These are phyloP conservation scores for Drosophila atroscutellata DNA, from an alignment of 2,888 invertebrate genomes.

Conservation along the genomic window DNA sequence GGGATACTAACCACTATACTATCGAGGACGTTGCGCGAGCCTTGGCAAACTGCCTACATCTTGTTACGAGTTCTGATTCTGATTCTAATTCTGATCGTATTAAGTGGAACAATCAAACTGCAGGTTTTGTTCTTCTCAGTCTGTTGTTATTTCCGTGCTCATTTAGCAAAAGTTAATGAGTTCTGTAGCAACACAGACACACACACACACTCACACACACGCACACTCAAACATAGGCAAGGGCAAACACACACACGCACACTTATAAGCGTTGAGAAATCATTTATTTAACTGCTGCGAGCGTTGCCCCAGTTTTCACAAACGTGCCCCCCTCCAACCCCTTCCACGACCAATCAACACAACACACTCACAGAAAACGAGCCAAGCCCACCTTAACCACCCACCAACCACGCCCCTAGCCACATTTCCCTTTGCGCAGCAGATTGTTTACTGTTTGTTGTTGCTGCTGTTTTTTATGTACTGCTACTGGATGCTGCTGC, in stretches of 20 bases:
- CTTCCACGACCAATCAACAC: neutral
- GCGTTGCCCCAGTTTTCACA: conserved; percentile 62
- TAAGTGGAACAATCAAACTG: conserved; percentile 33
- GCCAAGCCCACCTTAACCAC: neutral
- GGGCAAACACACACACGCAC: conserved; percentile 6
- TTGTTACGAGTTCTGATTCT: conserved; percentile 14
- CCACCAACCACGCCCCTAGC: neutral
- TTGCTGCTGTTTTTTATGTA: conserved; percentile 45
- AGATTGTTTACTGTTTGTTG: conserved; percentile 25
- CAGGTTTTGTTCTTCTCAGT: conserved; percentile 36
- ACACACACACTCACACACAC: conserved; percentile 7
- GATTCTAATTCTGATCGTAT: conserved; percentile 47
- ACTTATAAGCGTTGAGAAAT: conserved; percentile 41
- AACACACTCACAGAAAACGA: neutral
- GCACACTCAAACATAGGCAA: conserved; percentile 6
- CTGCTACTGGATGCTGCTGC: conserved; percentile 28
- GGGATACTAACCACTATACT: conserved; percentile 74
- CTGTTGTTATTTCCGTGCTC: conserved; percentile 60
- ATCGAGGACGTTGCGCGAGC: conserved; percentile 46
- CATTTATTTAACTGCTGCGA: conserved; percentile 67
- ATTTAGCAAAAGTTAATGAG: conserved; percentile 61
- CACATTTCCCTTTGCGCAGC: conserved; percentile 38
- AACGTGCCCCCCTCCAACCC: conserved; percentile 17
- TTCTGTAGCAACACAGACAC: conserved; percentile 42
- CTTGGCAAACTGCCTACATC: conserved; percentile 8